These are phyloP conservation scores for Stegodyphus dumicola DNA, from an alignment of 1,140 invertebrate genomes.

Conservation along the genomic window DNA sequence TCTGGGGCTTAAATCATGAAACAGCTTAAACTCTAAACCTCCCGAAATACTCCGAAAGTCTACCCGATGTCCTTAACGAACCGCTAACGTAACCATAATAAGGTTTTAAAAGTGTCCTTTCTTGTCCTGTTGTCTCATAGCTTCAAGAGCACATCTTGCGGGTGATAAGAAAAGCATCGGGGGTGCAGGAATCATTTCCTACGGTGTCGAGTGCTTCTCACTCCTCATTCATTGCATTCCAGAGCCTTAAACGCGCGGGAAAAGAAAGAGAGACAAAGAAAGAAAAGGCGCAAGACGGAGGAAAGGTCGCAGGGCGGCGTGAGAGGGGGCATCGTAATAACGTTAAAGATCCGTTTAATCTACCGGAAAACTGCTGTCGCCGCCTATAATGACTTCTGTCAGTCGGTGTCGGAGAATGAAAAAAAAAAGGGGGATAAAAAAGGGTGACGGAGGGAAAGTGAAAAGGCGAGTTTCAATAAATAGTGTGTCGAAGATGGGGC, in stretches of 20 bases:
- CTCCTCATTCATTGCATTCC: conserved; percentile 17
- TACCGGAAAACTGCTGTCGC: conserved; percentile 50
- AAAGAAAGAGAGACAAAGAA: background rate
- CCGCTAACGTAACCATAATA: too few species aligned
- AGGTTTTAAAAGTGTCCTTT: too few species aligned
- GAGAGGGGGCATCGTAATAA: conserved; percentile 16
- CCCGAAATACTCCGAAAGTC: too few species aligned
- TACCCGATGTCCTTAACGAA: too few species aligned
- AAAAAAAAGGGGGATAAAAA: conserved; percentile 3
- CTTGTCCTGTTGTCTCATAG: too few species aligned
- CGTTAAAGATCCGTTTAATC: conserved; percentile 54
- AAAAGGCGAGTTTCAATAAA: conserved; percentile 43
- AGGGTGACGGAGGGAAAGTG: conserved; percentile 6
- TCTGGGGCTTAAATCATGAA: too few species aligned
- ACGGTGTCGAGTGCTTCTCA: too few species aligned
- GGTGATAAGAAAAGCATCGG: too few species aligned
- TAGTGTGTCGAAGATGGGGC: conserved; percentile 16
- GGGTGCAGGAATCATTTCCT: too few species aligned
- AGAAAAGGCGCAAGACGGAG: background rate
- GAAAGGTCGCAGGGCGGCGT: background rate
- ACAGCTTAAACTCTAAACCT: too few species aligned
- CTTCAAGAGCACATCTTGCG: too few species aligned
- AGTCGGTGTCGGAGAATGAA: background rate
- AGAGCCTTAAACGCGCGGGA: background rate
- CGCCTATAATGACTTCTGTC: conserved; percentile 45